A percentile compares a stretch with the other conserved stretches of the same genome.
phyloP scores from a whole-genome alignment of 2,797 vertebrate species.

The Hyperoplus lanceolatus region DNA sequence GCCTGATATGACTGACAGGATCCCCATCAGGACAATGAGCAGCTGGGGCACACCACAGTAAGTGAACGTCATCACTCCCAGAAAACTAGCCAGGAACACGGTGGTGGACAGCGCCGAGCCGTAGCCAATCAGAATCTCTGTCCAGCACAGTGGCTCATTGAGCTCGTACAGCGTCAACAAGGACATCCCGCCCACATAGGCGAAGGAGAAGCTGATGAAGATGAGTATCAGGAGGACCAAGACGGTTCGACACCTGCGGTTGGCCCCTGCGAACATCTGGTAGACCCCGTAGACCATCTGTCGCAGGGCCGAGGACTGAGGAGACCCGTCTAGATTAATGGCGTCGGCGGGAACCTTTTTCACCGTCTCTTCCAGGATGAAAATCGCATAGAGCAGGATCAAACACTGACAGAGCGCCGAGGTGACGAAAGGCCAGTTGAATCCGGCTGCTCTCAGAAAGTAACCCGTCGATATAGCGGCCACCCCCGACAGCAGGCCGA shows the following conservation, averaged over 20 bases:
- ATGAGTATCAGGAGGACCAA: conserved; percentile 87
- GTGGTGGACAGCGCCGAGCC: conserved; percentile 89
- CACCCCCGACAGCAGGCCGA: conserved; percentile 90
- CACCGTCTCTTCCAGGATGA: conserved; percentile 88
- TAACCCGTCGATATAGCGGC: conserved; percentile 92
- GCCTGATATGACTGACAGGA: conserved; percentile 88
- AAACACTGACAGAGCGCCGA: conserved; percentile 80
- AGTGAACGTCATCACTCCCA: conserved; percentile 88
- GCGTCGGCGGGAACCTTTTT: conserved; percentile 52
- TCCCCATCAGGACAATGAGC: conserved; percentile 88
- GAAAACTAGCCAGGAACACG: conserved; percentile 90
- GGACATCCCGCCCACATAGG: conserved; percentile 82
- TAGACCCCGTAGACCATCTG: conserved; percentile 86
- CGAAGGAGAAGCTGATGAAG: conserved; percentile 86
- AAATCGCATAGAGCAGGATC: conserved; percentile 88
- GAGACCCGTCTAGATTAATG: not conserved
- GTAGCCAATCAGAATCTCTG: conserved; percentile 93
- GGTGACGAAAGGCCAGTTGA: conserved; percentile 91
- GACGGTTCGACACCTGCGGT: conserved; percentile 74
- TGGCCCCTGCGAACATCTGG: conserved; percentile 85
- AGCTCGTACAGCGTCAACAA: conserved; percentile 92
- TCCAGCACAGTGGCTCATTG: conserved; percentile 94
- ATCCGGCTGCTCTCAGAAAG: conserved; percentile 89
- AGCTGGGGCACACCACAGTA: conserved; percentile 87
- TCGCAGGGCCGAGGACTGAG: conserved; percentile 74